Evolutionary conservation across 2,888 invertebrate genomes (phyloP), one percentile per base, ranked within the genome.

Genomic region (Drosophila subsilvestris): DNA sequence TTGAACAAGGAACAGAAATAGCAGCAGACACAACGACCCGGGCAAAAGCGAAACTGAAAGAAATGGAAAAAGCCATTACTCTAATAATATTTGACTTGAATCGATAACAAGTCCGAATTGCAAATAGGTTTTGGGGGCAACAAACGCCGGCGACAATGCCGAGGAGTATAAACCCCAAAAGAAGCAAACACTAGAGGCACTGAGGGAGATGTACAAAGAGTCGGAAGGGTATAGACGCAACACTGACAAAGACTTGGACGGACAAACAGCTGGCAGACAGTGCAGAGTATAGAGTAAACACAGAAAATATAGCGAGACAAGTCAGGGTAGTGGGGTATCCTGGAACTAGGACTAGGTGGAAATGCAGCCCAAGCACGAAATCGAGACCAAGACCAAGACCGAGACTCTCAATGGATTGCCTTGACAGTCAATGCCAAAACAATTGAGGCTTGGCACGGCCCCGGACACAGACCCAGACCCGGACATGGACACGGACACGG

Each of bases 381-480:
- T 56, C 69, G 62, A 72, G 74, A 66, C 48, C 61, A 66, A 65
- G 71, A 65, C 65, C 57, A 45, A 76, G 73, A 58, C 63, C 61
- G 50, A 74, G 79, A 62, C 77, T 72, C 76, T 75, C 60, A 66
- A 68, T 63, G 63, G 70, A 66, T 73, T 50, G 75, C 86, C 88
- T 87, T 83, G 86, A 72, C 75, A 87, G 72, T 85, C 83, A 83
- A 83, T 83, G 83, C 65, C 88, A 83, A 76, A 81, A 81, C 79
- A 82, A 84, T 82, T 86, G 85, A 78, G 76, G 61, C 72, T 61
- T 59, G 71, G 69, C 75, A 25, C 25, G n/a, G 10, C 17, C 12
- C 37, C 2, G 45, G 45, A 7, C 10, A 25, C 9, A 22, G 20
- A 20, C 43, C 29, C 44, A 12, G 32, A 25, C 37, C 2, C 37